Conservation (phyloP, 2,888 invertebrate genomes). For the Heliconius aoede region DNA sequence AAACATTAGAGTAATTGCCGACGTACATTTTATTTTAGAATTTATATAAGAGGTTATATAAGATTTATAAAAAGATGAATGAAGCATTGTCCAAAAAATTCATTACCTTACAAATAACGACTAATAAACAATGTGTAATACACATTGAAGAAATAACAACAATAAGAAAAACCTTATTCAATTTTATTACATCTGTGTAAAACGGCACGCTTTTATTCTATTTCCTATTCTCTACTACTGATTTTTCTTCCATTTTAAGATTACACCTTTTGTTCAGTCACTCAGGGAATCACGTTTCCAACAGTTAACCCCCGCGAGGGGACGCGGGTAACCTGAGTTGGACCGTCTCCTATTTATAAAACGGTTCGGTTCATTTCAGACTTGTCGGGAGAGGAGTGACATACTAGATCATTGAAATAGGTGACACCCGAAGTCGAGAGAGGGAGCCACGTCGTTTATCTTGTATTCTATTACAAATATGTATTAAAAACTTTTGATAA, state of each 20-base stretch:
- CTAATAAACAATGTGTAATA: constrained; percentile 22
- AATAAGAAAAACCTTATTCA: constrained; percentile 37
- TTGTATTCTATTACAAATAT: not conserved
- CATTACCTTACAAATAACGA: constrained; percentile 5
- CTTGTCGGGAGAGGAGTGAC: constrained; percentile 67
- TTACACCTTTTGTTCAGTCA: constrained; percentile 78
- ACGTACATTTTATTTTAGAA: constrained; percentile 33
- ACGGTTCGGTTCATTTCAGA: constrained; percentile 64
- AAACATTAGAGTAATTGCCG: constrained; percentile 44
- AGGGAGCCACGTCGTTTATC: not conserved
- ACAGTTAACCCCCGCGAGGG: constrained; percentile 69
- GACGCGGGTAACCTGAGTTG: constrained; percentile 69
- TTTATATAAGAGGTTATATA: not conserved
- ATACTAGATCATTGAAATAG: constrained; percentile 58
- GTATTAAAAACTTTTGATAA: not conserved
- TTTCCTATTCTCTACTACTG: constrained; percentile 59
- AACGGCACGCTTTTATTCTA: constrained; percentile 50
- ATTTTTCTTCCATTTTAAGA: constrained; percentile 68
- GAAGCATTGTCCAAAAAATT: constrained; percentile 7
- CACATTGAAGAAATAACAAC: constrained; percentile 14
- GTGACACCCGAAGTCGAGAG: constrained; percentile 31
- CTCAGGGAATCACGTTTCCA: constrained; percentile 74
- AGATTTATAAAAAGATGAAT: not conserved
- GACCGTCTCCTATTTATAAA: constrained; percentile 71
- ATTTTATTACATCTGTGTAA: constrained; percentile 41